Base-by-base conservation (phyloP, 2,888 invertebrate species). In the Chymomyza fuscimana region DNA sequence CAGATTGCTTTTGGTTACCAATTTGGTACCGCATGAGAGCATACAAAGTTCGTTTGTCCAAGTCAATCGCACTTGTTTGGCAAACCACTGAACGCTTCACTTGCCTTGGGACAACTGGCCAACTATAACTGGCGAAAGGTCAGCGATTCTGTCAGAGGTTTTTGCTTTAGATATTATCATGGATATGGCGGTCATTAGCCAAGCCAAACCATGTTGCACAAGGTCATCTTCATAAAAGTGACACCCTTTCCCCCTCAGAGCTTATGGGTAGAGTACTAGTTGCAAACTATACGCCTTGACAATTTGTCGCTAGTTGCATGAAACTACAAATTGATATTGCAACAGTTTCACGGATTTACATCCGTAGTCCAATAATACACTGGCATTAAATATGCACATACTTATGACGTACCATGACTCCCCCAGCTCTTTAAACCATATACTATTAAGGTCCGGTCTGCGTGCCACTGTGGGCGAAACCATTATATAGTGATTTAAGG, bases 21-120 rank as follows among this genome's bases (percentile, higher is more conserved):
- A 22, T 22, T n/a, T n/a, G n/a, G n/a, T n/a, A n/a, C n/a, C n/a
- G n/a, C n/a, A n/a, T n/a, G 32, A 46, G 40, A 46, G 40, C 12
- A 46, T 46, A 1, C 12, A 6, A 12, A 46, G 12, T 46, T 46
- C 40, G 40, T 46, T 46, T 46, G 12, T 46, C 4, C 4, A 12
- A 46, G 10, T 46, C 40, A 46, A 12, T 12, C 3, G 12, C 4
- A 46, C 1, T 3, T 54, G 1, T 62, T 67, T 67, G 64, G 40
- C 61, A 29, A 54, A 46, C 40, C 54, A 58, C 25, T 58, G 22
- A 56, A 78, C 77, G 83, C 87, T 83, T 86, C 83, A 77, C 74
- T 86, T 86, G 77, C 68, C 40, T 40, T 19, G 56, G 65, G 61
- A 58, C 63, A 63, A 54, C 51, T 60, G 65, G 63, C 46, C 40